Conservation (phyloP, 2,888 invertebrate genomes). For the Synanthedon tipuliformis region DNA sequence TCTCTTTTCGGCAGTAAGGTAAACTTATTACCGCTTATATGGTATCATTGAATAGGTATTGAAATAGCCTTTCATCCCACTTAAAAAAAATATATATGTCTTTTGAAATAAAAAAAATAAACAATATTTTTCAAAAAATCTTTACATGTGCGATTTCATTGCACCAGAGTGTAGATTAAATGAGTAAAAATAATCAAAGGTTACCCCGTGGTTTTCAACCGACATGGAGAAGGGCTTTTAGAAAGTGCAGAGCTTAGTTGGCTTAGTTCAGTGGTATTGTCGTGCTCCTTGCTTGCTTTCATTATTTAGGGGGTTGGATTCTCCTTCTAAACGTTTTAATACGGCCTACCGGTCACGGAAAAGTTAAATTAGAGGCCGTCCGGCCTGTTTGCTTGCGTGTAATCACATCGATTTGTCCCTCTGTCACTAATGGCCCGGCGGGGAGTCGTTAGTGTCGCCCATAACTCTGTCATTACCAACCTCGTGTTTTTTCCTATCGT, state of each 20-base stretch:
- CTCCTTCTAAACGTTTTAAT: conserved; percentile 49
- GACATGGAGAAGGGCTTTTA: no score
- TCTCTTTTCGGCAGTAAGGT: no score
- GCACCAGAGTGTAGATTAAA: no score
- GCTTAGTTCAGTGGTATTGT: conserved; percentile 40
- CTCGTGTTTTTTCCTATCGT: neutral
- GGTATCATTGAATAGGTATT: no score
- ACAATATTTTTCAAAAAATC: no score
- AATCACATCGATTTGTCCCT: conserved; percentile 42
- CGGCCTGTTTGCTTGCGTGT: conserved; percentile 32
- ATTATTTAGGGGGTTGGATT: conserved; percentile 50
- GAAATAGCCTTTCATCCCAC: no score
- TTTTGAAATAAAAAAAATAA: no score
- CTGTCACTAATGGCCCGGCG: conserved; percentile 23
- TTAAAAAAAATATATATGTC: no score
- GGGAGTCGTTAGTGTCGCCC: conserved; percentile 11
- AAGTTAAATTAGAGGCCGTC: conserved; percentile 50
- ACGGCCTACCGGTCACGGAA: conserved; percentile 45
- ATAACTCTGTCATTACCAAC: neutral
- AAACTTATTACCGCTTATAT: no score
- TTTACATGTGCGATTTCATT: no score
- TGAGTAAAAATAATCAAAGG: no score
- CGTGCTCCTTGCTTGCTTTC: conserved; percentile 36
- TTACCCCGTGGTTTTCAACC: no score
- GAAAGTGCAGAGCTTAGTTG: neutral